phyloP scores from a whole-genome alignment of 2,888 invertebrate species.

The Cantharis rufa region DNA sequence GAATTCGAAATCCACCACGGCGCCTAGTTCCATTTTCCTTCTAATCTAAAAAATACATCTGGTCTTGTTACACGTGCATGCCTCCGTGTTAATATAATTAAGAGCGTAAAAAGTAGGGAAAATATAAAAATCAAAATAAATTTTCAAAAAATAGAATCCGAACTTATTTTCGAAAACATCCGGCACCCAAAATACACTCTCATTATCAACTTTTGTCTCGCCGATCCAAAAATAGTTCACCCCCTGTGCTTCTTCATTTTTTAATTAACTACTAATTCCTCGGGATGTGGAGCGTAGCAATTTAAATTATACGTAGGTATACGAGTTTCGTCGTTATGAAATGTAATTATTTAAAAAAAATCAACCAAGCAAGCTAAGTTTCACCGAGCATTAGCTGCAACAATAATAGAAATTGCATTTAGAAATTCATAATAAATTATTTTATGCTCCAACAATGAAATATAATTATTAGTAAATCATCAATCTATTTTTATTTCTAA shows the following conservation, averaged over 20 bases:
- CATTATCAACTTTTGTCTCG: neutral
- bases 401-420: constrained; percentile 1
- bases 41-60: neutral
- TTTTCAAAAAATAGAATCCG: neutral
- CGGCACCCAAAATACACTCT: neutral
- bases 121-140: neutral
- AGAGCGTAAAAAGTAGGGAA: neutral
- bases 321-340: neutral
- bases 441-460: neutral
- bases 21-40: neutral
- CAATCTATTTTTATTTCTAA: neutral
- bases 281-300: neutral
- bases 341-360: neutral
- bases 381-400: neutral
- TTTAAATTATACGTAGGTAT: neutral
- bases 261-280: neutral
- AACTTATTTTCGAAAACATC: neutral
- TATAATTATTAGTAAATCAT: neutral
- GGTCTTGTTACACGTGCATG: neutral
- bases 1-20: neutral
- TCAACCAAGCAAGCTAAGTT: neutral
- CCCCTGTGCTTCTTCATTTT: neutral
- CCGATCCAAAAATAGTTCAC: neutral
- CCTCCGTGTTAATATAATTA: neutral
- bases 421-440: neutral